Base-by-base conservation (phyloP, 2,888 invertebrate species). In the Folsomia manolachei region DNA sequence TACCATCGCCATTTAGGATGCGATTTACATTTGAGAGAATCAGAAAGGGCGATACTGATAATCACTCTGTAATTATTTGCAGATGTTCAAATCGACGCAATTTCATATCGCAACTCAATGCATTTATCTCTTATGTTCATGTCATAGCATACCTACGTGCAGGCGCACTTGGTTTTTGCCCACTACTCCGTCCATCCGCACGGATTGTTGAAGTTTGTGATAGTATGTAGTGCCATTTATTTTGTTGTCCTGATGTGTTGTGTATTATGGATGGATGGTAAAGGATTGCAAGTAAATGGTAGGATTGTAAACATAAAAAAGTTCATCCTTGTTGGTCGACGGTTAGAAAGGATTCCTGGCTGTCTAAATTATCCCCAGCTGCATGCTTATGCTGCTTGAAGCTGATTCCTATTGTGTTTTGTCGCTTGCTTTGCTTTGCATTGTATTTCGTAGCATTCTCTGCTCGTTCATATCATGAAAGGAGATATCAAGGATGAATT, bases 61-160 rank as follows among this genome's bases (percentile, higher is more conserved):
- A 66, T 66, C 65, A 66, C 65, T 66, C 52, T 21, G 65, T 66
- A 66, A 66, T 66, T 66, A 66, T 66, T 66, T 66, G 65, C 65
- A 66, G 65, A 66, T 66, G 65, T 66, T 66, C 65, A 66, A 66
- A 7, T 52, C 56, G 21, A 56, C 56, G 56, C n/a, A 56, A 56
- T 56, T 56, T 56, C 56, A 56, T 56, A 56, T 56, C 56, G 56
- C 56, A 51, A 51, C 21, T 4, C 39, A 39, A 14, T 39, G 4
- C 39, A 39, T 39, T 39, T 39, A 14, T 9, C 4, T 39, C 7
- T n/a, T n/a, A n/a, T n/a, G n/a, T n/a, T n/a, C n/a, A n/a, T n/a
- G n/a, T 11, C 51, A 11, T 51, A 18, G 9, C 51, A 18, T 51
- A 11, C 18, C 9, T 51, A 51, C 51, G 51, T 51, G 18, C 51